These are phyloP conservation scores for Scolanthus callimorphus DNA, from an alignment of 92 coral and sea anemone genomes.

Conservation along the genomic window DNA sequence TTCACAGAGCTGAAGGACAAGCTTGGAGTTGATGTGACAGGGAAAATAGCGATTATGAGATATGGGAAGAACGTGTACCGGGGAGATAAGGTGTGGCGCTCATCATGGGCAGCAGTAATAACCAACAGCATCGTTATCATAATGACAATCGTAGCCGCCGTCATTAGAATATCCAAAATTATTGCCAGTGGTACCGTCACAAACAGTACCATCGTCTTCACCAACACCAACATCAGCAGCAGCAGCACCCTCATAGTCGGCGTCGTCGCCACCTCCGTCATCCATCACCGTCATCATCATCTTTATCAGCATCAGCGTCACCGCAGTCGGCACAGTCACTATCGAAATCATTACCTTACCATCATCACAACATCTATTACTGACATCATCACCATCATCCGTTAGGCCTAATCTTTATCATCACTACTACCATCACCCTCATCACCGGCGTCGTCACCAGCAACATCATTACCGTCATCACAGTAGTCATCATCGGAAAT, in stretches of 20 bases:
- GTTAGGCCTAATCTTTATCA: constrained; percentile 3
- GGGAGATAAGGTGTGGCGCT: constrained; percentile 82
- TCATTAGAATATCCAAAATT: constrained; percentile 5
- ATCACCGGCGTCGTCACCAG: neutral
- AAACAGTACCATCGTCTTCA: constrained; percentile 12
- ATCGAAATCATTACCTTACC: no score
- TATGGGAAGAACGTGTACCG: constrained; percentile 83
- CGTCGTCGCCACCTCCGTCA: neutral
- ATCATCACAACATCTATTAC: neutral
- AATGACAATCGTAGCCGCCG: constrained; percentile 8
- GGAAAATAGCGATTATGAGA: constrained; percentile 86
- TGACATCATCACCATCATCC: neutral
- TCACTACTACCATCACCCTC: neutral
- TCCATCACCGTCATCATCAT: constrained; percentile 11
- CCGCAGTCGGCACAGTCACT: neutral
- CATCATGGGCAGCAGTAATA: no score
- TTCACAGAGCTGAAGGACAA: no score
- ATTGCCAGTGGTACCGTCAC: constrained; percentile 6
- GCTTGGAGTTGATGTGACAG: constrained; percentile 56
- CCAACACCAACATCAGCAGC: constrained; percentile 16
- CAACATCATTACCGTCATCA: constrained; percentile 3
- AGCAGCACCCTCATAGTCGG: constrained; percentile 1
- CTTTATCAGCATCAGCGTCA: constrained; percentile 4
- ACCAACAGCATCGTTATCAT: no score
- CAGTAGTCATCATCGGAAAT: neutral